Evolutionary conservation across 2,113 vertebrate species (phyloP).

Genomic region (Apus apus): DNA sequence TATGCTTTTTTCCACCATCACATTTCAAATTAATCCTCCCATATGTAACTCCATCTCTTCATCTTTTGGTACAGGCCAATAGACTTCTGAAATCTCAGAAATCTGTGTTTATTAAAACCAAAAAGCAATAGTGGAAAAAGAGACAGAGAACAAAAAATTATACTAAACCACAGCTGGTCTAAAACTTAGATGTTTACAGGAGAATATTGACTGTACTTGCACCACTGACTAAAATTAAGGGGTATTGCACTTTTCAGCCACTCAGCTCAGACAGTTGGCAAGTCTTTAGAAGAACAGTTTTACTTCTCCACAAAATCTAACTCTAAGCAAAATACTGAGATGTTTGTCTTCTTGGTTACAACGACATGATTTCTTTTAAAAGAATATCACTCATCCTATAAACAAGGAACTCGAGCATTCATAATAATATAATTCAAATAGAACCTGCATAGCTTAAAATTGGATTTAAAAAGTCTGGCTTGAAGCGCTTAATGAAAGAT

Average conservation of each 20-base stretch:
- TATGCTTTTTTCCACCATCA: neutral
- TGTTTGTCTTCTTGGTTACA: neutral
- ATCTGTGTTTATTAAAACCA: neutral
- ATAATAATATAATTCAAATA: neutral
- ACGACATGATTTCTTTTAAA: neutral
- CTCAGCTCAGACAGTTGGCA: neutral
- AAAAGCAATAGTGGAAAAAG: neutral
- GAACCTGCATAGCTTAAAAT: slow-evolving; percentile 11
- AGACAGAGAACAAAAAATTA: neutral
- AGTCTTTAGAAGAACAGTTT: neutral
- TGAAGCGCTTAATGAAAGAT: neutral
- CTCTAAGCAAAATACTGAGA: neutral
- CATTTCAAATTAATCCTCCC: neutral
- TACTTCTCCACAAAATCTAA: neutral
- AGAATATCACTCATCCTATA: neutral
- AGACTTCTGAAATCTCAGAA: neutral
- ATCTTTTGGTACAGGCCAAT: neutral
- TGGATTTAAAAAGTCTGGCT: slow-evolving; percentile 1
- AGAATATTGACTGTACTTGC: neutral
- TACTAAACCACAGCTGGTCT: neutral
- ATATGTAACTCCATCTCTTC: neutral
- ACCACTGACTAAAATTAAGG: neutral
- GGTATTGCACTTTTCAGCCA: neutral
- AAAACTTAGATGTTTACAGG: neutral
- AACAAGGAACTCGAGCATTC: neutral